A percentile compares a stretch with the other conserved stretches of the same genome.
Conservation (phyloP, 2,888 invertebrate species). For the Heliconius erato region DNA sequence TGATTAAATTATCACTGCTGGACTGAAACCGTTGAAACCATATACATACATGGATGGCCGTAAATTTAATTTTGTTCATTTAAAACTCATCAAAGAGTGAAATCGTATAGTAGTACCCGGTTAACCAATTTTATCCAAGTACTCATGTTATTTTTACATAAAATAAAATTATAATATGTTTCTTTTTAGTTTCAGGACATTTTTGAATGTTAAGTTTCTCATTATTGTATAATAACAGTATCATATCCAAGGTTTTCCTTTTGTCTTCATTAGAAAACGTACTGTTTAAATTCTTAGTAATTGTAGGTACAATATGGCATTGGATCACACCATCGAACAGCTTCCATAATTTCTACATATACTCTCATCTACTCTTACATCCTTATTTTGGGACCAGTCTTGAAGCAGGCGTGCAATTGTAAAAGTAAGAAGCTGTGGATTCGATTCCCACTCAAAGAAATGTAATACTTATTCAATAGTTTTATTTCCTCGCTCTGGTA, state of each 20-base stretch:
- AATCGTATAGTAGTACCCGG: neutral
- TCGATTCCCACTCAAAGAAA: no score
- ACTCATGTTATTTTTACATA: neutral
- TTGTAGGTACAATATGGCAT: no score
- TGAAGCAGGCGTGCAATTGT: no score
- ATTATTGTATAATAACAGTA: neutral
- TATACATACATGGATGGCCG: neutral
- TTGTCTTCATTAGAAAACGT: no score
- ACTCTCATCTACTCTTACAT: no score
- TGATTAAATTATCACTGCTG: neutral
- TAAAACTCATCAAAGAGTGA: constrained; percentile 22
- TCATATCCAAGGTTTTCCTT: no score
- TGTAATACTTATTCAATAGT: no score
- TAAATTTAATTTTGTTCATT: constrained; percentile 12
- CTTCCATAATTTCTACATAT: no score
- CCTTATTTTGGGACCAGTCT: no score
- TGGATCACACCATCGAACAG: no score
- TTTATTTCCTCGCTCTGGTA: neutral
- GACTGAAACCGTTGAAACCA: constrained; percentile 4
- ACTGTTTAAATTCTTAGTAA: no score
- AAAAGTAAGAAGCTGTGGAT: no score
- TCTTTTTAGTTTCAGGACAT: neutral
- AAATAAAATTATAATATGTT: neutral
- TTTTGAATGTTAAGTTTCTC: neutral
- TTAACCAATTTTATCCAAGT: neutral